Conservation (phyloP, 1,140 invertebrate genomes). For the Penaeus chinensis region DNA sequence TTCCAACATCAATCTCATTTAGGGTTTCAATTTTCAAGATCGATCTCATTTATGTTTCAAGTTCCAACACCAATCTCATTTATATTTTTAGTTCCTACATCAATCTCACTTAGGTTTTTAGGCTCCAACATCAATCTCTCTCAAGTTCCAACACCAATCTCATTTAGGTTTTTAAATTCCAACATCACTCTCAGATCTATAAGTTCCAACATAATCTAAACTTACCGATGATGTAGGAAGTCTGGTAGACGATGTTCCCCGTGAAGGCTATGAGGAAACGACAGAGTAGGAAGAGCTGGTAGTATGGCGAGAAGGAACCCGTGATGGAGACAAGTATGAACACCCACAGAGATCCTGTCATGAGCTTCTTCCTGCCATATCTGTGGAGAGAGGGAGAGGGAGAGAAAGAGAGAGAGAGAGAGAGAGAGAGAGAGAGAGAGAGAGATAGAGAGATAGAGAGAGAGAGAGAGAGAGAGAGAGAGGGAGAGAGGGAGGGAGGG, state of each 20-base stretch:
- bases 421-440: too few relatives aligned
- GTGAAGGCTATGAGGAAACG: slow-evolving; percentile 79
- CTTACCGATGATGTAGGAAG: slow-evolving; percentile 85
- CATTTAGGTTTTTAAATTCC: too few relatives aligned
- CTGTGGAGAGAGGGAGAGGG: slow-evolving; percentile 5
- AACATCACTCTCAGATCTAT: background rate
- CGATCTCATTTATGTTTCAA: too few relatives aligned
- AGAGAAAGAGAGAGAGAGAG: too few relatives aligned
- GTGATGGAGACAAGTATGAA: slow-evolving; percentile 73
- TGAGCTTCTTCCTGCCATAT: slow-evolving; percentile 52
- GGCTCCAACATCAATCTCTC: too few relatives aligned
- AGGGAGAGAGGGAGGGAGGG: background rate
- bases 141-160: too few relatives aligned
- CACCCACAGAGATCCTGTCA: slow-evolving; percentile 50
- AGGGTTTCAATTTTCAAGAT: too few relatives aligned
- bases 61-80: too few relatives aligned
- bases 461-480: background rate
- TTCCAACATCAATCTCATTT: too few relatives aligned
- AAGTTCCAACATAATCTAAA: slow-evolving; percentile 19
- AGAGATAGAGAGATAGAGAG: too few relatives aligned
- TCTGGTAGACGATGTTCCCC: slow-evolving; percentile 81
- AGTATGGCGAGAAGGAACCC: slow-evolving; percentile 78
- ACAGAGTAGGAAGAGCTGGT: slow-evolving; percentile 77
- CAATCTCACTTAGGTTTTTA: too few relatives aligned
- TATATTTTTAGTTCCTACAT: fast-evolving